These are phyloP conservation scores for Macrosteles quadrilineatus DNA, from an alignment of 1,140 invertebrate species.

Conservation along the genomic window DNA sequence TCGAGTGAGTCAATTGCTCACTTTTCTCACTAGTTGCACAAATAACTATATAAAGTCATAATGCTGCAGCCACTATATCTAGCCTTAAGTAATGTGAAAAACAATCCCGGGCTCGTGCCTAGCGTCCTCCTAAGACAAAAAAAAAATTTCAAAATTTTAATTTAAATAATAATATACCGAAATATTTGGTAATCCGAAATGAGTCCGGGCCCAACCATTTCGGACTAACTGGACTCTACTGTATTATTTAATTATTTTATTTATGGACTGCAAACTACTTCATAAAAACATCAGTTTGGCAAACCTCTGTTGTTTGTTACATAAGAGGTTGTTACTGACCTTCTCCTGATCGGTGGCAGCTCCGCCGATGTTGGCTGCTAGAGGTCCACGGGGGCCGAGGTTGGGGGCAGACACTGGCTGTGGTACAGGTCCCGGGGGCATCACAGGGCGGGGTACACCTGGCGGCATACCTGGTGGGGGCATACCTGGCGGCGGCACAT, in stretches of 20 bases:
- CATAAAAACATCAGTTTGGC: neutral
- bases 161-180: neutral
- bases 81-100: no score
- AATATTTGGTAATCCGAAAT: no score
- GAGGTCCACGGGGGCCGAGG: constrained; percentile 1
- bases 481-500: neutral
- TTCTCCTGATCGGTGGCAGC: constrained; percentile 39
- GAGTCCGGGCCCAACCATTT: no score
- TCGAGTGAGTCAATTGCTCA: no score
- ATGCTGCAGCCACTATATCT: neutral
- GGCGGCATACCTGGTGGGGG: no score
- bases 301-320: neutral
- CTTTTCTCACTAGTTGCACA: no score
- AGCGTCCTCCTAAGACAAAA: no score
- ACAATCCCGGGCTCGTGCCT: no score
- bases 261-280: neutral
- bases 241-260: no score
- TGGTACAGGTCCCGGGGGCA: neutral
- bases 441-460: neutral
- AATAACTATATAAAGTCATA: neutral
- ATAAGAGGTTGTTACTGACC: constrained; percentile 32
- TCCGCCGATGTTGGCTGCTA: neutral
- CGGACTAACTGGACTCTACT: no score
- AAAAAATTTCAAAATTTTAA: no score
- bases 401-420: constrained; percentile 3